Percentiles rank a stretch among this genome's conserved stretches.
These are phyloP conservation scores for Sinelater perroti DNA, from an alignment of 2,888 invertebrate species.

Conservation along the genomic window DNA sequence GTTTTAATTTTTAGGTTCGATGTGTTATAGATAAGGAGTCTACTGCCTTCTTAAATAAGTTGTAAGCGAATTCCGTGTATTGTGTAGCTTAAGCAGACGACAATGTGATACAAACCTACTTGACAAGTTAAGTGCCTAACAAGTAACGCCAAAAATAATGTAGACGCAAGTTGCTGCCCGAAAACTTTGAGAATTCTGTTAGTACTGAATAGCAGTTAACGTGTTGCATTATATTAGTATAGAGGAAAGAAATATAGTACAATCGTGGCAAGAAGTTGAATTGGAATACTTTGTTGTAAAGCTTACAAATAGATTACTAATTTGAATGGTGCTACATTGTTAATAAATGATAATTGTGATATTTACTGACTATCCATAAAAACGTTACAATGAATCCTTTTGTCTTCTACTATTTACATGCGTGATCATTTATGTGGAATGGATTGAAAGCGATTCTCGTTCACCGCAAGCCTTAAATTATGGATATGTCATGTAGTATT, in stretches of 20 bases:
- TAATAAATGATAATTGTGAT: slow-evolving; percentile 43
- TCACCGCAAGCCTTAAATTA: slow-evolving; percentile 19
- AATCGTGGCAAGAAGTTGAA: slow-evolving; percentile 32
- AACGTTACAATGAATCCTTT: slow-evolving; percentile 14
- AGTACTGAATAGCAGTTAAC: slow-evolving; percentile 14
- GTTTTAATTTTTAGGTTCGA: no score
- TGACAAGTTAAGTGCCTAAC: no score
- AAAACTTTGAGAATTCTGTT: no score
- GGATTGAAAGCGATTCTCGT: background rate
- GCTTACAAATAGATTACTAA: slow-evolving; percentile 28
- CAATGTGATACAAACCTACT: no score
- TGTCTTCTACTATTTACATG: slow-evolving; percentile 12
- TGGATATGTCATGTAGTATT: slow-evolving; percentile 43
- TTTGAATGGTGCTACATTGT: slow-evolving; percentile 46
- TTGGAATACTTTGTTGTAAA: slow-evolving; percentile 22
- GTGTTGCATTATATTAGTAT: slow-evolving; percentile 19
- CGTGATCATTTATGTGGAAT: slow-evolving; percentile 3
- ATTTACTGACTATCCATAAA: slow-evolving; percentile 47
- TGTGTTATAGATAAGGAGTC: no score
- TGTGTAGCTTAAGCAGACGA: no score
- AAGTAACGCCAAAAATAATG: no score
- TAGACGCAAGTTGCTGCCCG: no score
- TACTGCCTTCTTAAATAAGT: no score
- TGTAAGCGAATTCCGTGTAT: no score
- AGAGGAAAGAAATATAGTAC: slow-evolving; percentile 26